A percentile compares a stretch with the other conserved stretches of the same genome.
phyloP scores from a whole-genome alignment of 2,797 vertebrate species.

The Sylvilagus floridanus region DNA sequence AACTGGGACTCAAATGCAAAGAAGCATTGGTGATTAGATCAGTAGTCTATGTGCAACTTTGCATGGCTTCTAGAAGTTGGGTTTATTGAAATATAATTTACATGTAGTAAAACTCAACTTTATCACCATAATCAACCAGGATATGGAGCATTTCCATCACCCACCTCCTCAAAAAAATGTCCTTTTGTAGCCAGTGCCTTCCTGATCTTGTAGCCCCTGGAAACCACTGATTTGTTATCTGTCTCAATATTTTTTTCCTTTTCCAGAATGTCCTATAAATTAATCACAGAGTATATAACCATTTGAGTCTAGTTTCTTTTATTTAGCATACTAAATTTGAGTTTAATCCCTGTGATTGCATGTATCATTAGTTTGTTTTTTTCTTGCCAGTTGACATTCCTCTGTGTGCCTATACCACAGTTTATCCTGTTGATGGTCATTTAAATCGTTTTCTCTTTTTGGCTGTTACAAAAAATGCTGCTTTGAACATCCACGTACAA shows the following conservation, averaged over 20 bases:
- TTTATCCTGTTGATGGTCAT: not conserved
- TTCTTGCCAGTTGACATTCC: conserved; percentile 16
- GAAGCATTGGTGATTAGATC: not conserved
- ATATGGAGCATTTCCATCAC: not conserved
- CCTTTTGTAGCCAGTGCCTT: not conserved
- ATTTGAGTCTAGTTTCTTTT: conserved; percentile 28
- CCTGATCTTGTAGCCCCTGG: not conserved
- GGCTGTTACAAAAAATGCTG: not conserved
- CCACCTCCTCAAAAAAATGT: not conserved
- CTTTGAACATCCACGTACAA: conserved; percentile 9
- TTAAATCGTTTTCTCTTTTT: not conserved
- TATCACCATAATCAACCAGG: conserved; percentile 31
- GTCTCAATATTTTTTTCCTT: not conserved
- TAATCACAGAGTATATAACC: not conserved
- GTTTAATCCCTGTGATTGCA: not conserved
- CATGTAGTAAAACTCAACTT: conserved; percentile 25
- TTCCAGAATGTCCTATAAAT: conserved; percentile 13
- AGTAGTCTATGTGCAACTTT: not conserved
- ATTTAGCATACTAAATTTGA: not conserved
- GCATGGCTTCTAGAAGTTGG: not conserved
- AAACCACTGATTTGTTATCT: conserved; percentile 9
- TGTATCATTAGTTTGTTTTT: not conserved
- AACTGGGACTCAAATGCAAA: conserved; percentile 34
- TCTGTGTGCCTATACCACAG: not conserved
- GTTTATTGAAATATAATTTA: conserved; percentile 25